Base-by-base conservation (phyloP, 2,888 invertebrate genomes). In the Dicroscelio sp. region DNA sequence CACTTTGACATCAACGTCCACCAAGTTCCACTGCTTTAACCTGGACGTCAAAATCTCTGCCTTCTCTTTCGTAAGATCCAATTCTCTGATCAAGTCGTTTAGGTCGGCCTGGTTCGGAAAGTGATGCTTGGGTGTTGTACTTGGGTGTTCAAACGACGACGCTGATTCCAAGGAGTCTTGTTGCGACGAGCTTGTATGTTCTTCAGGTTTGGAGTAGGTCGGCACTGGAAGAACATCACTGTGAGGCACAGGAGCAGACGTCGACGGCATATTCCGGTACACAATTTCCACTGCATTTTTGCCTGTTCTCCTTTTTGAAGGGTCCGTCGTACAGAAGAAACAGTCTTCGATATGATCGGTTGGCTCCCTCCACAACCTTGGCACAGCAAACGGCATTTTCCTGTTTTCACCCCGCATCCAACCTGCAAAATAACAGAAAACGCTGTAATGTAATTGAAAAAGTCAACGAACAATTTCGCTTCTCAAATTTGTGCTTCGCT, bases 341-440 rank as follows among this genome's bases (percentile, higher is more conserved):
- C 94, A 95, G 91, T 95, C 95, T 90, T 86, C 90, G 2, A 85
- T 85, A 91, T 96, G 95, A 91, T 96, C 92, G 79, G 73, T 90
- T 78, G 94, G 94, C 90, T 96, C 95, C 65, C 92, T 43, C 95
- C 95, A 95, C 63, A 94, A 90, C 86, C 88, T 95, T 63, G 96
- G 94, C 35, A 94, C 71, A 71, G 88, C 93, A 92, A 96, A 96
- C 73, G 82, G 85, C 93, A 95, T 91, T 48, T 17, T 23, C 20
- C 55, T 55, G 20, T 33, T 48, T 35, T 67, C 55, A 10, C 55
- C 52, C n/a, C 75, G 52, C 20, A 25, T 23, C 52, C 75, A 75
- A 17, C 20, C 52, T 55, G 33, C 31, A 31, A 75, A 48, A 43
- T 52, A 52, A 58, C 5, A 58, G 58, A 58, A 25, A n/a, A 58